Conservation (phyloP, 2,888 invertebrate species). For the Brachypalpus laphriformis region DNA sequence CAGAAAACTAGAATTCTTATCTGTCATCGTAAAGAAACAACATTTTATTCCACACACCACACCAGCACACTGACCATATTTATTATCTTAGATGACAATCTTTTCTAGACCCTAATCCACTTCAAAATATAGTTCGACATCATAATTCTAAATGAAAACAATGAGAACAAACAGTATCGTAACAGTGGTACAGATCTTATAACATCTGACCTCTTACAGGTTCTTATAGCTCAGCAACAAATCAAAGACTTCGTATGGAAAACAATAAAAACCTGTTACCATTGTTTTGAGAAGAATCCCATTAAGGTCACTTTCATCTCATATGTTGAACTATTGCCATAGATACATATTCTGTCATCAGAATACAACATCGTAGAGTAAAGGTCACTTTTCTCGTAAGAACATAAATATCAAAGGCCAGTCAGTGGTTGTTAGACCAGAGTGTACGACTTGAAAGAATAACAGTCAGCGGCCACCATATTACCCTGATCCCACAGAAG, state of each 20-base stretch:
- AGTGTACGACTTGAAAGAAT: background rate
- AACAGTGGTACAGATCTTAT: background rate
- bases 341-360: constrained; percentile 15
- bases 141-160: background rate
- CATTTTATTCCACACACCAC: too few species aligned
- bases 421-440: background rate
- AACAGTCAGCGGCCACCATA: too few species aligned
- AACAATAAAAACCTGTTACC: constrained; percentile 26
- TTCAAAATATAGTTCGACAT: background rate
- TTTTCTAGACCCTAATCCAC: background rate
- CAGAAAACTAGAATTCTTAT: too few species aligned
- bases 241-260: background rate
- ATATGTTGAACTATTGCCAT: background rate
- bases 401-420: constrained; percentile 22
- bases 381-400: constrained; percentile 26
- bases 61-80: background rate
- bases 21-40: too few species aligned
- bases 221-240: background rate
- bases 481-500: constrained; percentile 8
- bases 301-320: constrained; percentile 38
- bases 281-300: constrained; percentile 28
- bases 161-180: background rate
- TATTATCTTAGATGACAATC: background rate
- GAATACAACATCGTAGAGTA: background rate
- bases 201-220: background rate